A percentile compares a stretch with the other conserved stretches of the same genome.
phyloP scores from a whole-genome alignment of 2,113 vertebrate species.

The Sceloporus tristichus region DNA sequence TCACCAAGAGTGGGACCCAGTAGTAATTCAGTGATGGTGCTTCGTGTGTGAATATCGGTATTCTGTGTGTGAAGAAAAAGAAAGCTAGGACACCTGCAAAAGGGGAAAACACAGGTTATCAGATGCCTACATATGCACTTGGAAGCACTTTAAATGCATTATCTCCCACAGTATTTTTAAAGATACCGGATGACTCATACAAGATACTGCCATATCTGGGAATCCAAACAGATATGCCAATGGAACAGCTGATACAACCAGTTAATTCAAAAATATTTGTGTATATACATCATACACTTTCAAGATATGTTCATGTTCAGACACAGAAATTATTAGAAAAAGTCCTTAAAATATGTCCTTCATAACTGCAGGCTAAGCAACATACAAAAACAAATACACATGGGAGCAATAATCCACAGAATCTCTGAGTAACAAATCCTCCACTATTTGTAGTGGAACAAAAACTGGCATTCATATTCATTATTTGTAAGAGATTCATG shows the following conservation, averaged over 20 bases:
- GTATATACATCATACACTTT: not conserved
- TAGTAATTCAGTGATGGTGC: slow-evolving; percentile 90
- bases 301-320: slow-evolving; percentile 1
- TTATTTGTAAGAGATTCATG: slow-evolving; percentile 26
- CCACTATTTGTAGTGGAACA: slow-evolving; percentile 32
- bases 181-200: not conserved
- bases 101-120: slow-evolving; percentile 41
- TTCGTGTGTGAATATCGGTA: slow-evolving; percentile 83
- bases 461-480: slow-evolving; percentile 26
- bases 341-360: not conserved
- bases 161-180: not conserved
- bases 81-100: slow-evolving; percentile 90
- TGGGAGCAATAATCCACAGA: not conserved
- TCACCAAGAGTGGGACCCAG: slow-evolving; percentile 96
- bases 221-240: not conserved
- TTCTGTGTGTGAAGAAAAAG: slow-evolving; percentile 91
- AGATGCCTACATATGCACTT: not conserved
- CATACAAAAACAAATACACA: not conserved
- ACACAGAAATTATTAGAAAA: not conserved
- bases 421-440: slow-evolving; percentile 17
- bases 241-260: not conserved
- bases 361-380: not conserved
- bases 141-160: not conserved
- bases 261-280: not conserved
- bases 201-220: not conserved